A percentile compares a stretch with the other conserved stretches of the same genome.
These are phyloP conservation scores for Origma solitaria DNA, from an alignment of 2,113 vertebrate species.

Conservation along the genomic window DNA sequence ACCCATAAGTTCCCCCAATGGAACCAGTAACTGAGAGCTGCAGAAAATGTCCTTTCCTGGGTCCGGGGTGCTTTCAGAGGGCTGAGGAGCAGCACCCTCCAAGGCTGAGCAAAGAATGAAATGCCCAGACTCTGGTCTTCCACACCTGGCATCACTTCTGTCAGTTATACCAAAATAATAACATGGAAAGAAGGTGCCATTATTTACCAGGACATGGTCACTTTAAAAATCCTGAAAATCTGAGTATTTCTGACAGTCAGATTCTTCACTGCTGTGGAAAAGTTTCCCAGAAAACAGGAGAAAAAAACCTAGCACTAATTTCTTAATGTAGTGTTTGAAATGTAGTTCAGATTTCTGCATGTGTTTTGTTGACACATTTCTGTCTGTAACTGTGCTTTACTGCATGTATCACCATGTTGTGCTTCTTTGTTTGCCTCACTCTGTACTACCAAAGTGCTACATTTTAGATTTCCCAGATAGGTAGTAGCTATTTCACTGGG, in stretches of 20 bases:
- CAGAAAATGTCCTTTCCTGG: neutral
- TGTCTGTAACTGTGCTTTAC: neutral
- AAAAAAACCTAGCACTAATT: neutral
- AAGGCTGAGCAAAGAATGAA: neutral
- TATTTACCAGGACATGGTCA: neutral
- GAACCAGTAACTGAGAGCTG: neutral
- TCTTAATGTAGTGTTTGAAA: neutral
- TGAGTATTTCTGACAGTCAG: neutral
- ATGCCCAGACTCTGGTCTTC: neutral
- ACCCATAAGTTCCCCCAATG: rapidly evolving
- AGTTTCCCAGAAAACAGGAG: neutral
- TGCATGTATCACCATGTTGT: neutral
- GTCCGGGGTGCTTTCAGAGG: neutral
- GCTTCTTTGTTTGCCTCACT: neutral
- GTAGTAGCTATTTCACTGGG: neutral
- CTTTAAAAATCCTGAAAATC: neutral
- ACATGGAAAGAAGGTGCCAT: neutral
- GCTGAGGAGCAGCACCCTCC: neutral
- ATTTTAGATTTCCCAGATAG: neutral
- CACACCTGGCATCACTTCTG: neutral
- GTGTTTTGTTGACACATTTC: neutral
- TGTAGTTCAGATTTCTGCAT: neutral
- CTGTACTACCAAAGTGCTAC: neutral
- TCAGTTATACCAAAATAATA: neutral
- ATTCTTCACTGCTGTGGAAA: neutral